Percentiles rank a stretch among this genome's conserved stretches.
Conservation (phyloP, 1,140 invertebrate species). For the Hylaeus anthracinus region DNA sequence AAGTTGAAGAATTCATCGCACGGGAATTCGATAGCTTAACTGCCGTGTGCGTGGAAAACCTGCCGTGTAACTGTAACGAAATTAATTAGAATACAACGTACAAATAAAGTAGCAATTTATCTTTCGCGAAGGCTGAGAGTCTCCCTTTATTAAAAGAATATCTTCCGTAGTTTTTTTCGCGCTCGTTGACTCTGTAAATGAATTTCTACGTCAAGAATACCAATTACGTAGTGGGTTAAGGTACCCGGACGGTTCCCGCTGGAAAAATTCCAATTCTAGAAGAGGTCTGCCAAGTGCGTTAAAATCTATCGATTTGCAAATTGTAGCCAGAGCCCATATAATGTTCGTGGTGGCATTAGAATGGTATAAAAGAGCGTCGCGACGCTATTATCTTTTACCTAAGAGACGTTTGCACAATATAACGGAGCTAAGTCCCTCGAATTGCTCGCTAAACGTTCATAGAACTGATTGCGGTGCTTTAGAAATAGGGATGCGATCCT, state of each 20-base stretch:
- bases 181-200: slow-evolving; percentile 54
- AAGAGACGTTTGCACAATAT: slow-evolving; percentile 32
- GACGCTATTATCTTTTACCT: slow-evolving; percentile 19
- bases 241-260: slow-evolving; percentile 44
- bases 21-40: no score
- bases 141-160: slow-evolving; percentile 53
- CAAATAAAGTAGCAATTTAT: slow-evolving; percentile 1
- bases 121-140: not conserved
- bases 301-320: slow-evolving; percentile 66
- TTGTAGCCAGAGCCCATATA: slow-evolving; percentile 61
- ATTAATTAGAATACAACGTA: slow-evolving; percentile 17
- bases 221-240: slow-evolving; percentile 56
- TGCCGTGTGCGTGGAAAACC: no score
- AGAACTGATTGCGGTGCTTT: not conserved
- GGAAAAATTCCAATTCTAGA: slow-evolving; percentile 61
- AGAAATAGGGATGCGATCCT: no score
- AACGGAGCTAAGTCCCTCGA: slow-evolving; percentile 8
- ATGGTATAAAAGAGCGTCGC: slow-evolving; percentile 41
- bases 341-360: slow-evolving; percentile 45
- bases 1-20: not conserved
- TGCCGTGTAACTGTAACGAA: no score
- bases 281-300: slow-evolving; percentile 64
- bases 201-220: slow-evolving; percentile 62
- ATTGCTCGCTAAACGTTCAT: not conserved
- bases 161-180: slow-evolving; percentile 33